phyloP scores from a whole-genome alignment of 2,113 vertebrate species.

The Castor canadensis region DNA sequence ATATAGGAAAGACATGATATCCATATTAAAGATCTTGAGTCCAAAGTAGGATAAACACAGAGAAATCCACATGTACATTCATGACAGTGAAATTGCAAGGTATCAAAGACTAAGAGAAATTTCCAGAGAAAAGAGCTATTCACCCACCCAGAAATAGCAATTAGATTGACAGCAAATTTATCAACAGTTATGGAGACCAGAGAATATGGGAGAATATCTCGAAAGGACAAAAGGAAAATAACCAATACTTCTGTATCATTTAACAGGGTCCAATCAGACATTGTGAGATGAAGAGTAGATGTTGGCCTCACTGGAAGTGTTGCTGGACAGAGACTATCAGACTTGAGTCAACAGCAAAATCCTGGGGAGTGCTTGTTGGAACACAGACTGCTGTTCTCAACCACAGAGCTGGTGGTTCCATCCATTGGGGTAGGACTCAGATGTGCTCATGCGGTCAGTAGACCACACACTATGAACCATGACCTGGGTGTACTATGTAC shows the following conservation, averaged over 20 bases:
- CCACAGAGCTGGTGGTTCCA: fast-evolving
- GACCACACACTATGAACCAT: not conserved
- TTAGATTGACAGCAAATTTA: not conserved
- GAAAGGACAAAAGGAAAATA: not conserved
- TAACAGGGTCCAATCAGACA: not conserved
- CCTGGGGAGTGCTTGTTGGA: not conserved
- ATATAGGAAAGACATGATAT: not conserved
- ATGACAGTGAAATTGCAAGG: not conserved
- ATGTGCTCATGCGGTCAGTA: not conserved
- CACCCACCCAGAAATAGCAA: not conserved
- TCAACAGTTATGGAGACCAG: not conserved
- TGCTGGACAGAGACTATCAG: not conserved
- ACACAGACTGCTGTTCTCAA: not conserved
- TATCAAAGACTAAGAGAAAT: not conserved
- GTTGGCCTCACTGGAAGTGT: fast-evolving
- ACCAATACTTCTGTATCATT: not conserved
- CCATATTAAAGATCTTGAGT: not conserved
- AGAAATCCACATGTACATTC: not conserved
- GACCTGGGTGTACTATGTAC: not conserved
- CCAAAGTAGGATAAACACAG: not conserved
- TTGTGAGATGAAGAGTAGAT: not conserved
- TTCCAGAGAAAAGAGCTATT: not conserved
- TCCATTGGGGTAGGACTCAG: not conserved
- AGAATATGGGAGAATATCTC: not conserved
- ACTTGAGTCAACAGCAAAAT: too few species aligned